Evolutionary conservation across 1,140 invertebrate genomes (phyloP).

Genomic region (Cotesia typhae): DNA sequence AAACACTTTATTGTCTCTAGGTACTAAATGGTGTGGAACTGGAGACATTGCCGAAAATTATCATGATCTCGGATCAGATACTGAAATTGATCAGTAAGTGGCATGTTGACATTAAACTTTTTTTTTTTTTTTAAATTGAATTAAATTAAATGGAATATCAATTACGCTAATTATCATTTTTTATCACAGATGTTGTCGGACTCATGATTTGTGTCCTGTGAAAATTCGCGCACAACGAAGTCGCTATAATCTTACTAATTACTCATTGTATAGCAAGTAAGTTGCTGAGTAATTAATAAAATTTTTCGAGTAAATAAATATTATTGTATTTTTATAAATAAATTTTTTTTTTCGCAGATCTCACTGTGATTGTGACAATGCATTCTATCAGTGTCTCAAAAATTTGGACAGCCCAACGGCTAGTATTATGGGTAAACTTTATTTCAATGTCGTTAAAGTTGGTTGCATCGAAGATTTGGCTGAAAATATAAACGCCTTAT

Average conservation of each 20-base stretch:
- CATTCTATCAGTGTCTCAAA: constrained; percentile 84
- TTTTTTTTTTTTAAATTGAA: no score
- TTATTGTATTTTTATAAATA: not conserved
- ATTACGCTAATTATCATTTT: constrained; percentile 13
- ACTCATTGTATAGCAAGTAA: constrained; percentile 85
- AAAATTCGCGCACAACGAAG: constrained; percentile 78
- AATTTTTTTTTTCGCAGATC: constrained; percentile 64
- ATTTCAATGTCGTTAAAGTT: constrained; percentile 85
- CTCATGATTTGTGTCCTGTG: constrained; percentile 82
- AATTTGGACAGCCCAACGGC: constrained; percentile 74
- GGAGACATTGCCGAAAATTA: constrained; percentile 85
- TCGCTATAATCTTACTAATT: constrained; percentile 84
- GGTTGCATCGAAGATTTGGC: constrained; percentile 76
- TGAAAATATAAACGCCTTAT: constrained; percentile 25
- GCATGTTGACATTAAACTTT: no score
- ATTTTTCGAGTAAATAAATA: not conserved
- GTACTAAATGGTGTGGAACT: constrained; percentile 89
- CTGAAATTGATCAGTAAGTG: constrained; percentile 32
- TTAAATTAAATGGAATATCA: not conserved
- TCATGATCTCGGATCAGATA: constrained; percentile 79
- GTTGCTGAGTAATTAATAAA: constrained; percentile 40
- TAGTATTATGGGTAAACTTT: constrained; percentile 82
- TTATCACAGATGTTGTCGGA: constrained; percentile 75
- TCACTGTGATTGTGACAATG: constrained; percentile 87
- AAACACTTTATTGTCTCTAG: constrained; percentile 62